Evolutionary conservation across 2,888 invertebrate species (phyloP).

Genomic region (Antitype chi): DNA sequence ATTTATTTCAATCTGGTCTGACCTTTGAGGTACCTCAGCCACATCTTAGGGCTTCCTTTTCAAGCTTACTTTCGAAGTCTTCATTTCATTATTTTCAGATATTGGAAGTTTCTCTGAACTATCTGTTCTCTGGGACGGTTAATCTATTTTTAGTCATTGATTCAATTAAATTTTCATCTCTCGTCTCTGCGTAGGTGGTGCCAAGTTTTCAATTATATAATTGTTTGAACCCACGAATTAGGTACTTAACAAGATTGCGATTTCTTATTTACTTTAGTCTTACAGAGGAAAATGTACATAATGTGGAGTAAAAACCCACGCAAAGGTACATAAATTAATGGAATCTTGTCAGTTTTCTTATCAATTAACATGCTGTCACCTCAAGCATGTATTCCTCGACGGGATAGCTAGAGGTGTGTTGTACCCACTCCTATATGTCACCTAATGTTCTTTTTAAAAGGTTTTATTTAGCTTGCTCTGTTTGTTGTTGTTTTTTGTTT

Average conservation of each 20-base stretch:
- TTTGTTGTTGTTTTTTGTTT: too few relatives aligned
- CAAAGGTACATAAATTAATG: slow-evolving; percentile 7
- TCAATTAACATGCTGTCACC: not conserved
- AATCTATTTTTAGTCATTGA: not conserved
- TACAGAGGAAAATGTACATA: slow-evolving; percentile 4
- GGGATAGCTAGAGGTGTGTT: not conserved
- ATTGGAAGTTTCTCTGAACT: not conserved
- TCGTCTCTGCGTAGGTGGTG: not conserved
- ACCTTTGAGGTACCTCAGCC: not conserved
- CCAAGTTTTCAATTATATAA: slow-evolving; percentile 27
- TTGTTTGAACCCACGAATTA: slow-evolving; percentile 15
- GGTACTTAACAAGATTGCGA: slow-evolving; percentile 23
- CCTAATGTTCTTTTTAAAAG: not conserved
- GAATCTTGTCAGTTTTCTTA: slow-evolving; percentile 1
- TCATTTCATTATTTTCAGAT: not conserved
- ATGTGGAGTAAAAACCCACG: slow-evolving; percentile 6
- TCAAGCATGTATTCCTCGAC: too few relatives aligned
- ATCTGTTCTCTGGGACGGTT: too few relatives aligned
- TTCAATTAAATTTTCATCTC: not conserved
- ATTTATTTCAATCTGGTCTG: not conserved
- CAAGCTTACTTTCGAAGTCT: not conserved
- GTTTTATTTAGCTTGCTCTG: too few relatives aligned
- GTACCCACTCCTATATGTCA: not conserved
- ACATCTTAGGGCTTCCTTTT: not conserved
- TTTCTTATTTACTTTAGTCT: slow-evolving; percentile 26